Percentiles rank a stretch among this genome's conserved stretches.
These are phyloP conservation scores for Noctua janthe DNA, from an alignment of 2,888 invertebrate species.

Conservation along the genomic window DNA sequence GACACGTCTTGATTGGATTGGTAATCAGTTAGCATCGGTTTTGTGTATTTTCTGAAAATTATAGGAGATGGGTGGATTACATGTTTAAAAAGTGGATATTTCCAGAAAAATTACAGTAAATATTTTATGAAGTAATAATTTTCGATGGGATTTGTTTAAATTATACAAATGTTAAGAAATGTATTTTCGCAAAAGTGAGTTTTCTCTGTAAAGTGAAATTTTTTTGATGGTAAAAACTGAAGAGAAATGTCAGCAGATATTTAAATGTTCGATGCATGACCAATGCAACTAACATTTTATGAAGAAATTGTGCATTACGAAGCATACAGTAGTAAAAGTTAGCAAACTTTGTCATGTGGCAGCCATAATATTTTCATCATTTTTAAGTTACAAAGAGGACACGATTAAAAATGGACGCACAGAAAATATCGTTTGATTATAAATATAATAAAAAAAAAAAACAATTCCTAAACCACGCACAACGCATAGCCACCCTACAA, in stretches of 20 bases:
- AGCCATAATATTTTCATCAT: background rate
- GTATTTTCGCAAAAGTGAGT: background rate
- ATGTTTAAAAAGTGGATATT: background rate
- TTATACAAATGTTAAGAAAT: background rate
- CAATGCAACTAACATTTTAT: background rate
- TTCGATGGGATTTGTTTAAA: background rate
- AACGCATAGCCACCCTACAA: slow-evolving; percentile 72
- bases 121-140: background rate
- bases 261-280: background rate
- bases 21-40: background rate
- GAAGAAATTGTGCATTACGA: background rate
- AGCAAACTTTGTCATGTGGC: background rate
- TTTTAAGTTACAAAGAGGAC: background rate
- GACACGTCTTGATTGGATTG: slow-evolving; percentile 2
- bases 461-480: slow-evolving; percentile 20
- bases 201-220: background rate
- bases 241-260: background rate
- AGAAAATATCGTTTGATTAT: background rate
- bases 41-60: background rate
- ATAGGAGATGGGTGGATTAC: background rate
- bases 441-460: background rate
- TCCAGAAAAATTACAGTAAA: background rate
- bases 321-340: background rate
- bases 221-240: background rate
- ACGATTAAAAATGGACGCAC: no score